Evolutionary conservation across 2,797 vertebrate genomes (phyloP).

Genomic region (Epinephelus awoara): DNA sequence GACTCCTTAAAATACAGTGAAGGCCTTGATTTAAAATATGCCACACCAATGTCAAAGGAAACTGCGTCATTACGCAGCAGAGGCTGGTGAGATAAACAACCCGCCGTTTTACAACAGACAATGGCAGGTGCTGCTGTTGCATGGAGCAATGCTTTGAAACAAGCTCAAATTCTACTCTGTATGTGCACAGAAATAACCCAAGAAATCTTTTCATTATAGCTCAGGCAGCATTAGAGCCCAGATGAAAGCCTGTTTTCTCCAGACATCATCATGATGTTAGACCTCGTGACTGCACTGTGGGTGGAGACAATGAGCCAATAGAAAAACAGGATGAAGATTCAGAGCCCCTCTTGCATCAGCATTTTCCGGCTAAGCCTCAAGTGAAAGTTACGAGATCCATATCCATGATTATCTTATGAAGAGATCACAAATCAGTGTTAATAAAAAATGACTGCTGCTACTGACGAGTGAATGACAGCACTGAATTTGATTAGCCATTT

Average conservation of each 20-base stretch:
- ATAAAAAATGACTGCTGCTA: constrained; percentile 72
- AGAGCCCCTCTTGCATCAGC: constrained; percentile 75
- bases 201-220: constrained; percentile 65
- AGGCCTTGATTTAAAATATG: constrained; percentile 79
- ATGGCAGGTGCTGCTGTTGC: constrained; percentile 62
- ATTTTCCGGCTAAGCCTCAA: constrained; percentile 73
- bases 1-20: constrained; percentile 79
- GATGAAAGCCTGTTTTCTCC: constrained; percentile 75
- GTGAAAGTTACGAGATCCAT: constrained; percentile 75
- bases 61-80: constrained; percentile 70
- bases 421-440: constrained; percentile 76
- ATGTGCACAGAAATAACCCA: constrained; percentile 64
- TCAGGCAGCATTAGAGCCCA: constrained; percentile 65
- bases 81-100: constrained; percentile 63
- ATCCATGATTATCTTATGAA: constrained; percentile 78
- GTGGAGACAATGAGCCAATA: constrained; percentile 80
- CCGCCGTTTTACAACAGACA: constrained; percentile 63
- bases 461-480: constrained; percentile 73
- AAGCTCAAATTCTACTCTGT: constrained; percentile 50
- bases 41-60: constrained; percentile 72
- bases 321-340: constrained; percentile 66
- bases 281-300: constrained; percentile 78
- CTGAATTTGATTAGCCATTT: constrained; percentile 69
- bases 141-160: constrained; percentile 58
- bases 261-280: constrained; percentile 74